Evolutionary conservation across 2,797 vertebrate species (phyloP).

Genomic region (Esox masquinongy): DNA sequence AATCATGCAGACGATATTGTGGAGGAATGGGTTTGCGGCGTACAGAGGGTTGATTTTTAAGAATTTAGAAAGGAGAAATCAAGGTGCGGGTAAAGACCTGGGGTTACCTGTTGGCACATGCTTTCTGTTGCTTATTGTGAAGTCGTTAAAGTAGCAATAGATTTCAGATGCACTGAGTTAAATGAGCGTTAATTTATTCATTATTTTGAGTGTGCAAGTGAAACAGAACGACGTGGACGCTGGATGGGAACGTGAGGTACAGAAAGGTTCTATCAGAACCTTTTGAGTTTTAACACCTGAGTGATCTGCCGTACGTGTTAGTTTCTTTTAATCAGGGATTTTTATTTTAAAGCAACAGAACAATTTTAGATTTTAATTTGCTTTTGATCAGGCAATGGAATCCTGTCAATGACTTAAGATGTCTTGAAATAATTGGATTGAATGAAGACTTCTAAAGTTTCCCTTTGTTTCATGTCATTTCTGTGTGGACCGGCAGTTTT

Average conservation of each 20-base stretch:
- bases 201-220: slow-evolving; percentile 10
- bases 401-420: slow-evolving; percentile 44
- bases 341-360: slow-evolving; percentile 37
- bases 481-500: not conserved
- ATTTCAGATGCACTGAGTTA: slow-evolving; percentile 60
- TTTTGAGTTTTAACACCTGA: slow-evolving; percentile 21
- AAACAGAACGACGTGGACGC: not conserved
- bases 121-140: slow-evolving; percentile 58
- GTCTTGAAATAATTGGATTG: slow-evolving; percentile 41
- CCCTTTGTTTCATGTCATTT: not conserved
- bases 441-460: slow-evolving; percentile 50
- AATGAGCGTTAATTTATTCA: slow-evolving; percentile 11
- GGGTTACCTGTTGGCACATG: slow-evolving; percentile 27
- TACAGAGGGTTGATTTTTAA: slow-evolving; percentile 6
- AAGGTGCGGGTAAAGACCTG: not conserved
- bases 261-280: slow-evolving; percentile 5
- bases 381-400: slow-evolving; percentile 27
- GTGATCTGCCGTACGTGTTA: slow-evolving; percentile 21
- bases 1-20: not conserved
- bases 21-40: not conserved
- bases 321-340: slow-evolving; percentile 48
- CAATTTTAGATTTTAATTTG: slow-evolving; percentile 34
- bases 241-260: not conserved
- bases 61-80: slow-evolving; percentile 1
- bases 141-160: slow-evolving; percentile 52